Conservation (phyloP, 53 echinoderm and acorn worm genomes). For the Patiria pectinifera region DNA sequence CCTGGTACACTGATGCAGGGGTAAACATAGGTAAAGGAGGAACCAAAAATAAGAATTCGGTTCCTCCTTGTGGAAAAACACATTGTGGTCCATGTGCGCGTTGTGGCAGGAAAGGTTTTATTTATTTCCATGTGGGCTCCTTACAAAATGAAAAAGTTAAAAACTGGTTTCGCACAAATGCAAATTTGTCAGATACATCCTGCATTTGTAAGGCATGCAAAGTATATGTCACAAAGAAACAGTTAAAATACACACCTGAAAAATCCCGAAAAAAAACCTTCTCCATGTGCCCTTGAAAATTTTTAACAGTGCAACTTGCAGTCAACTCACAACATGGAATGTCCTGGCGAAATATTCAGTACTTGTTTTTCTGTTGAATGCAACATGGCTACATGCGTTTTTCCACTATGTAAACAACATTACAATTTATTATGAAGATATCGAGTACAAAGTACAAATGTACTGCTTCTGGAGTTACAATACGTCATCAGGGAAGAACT, state of each 20-base stretch:
- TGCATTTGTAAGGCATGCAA: conserved; percentile 47
- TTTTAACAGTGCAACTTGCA: conserved; percentile 6
- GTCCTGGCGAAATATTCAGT: conserved; percentile 21
- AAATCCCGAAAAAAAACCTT: conserved; percentile 27
- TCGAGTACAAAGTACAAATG: conserved; percentile 11
- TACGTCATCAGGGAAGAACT: conserved; percentile 24
- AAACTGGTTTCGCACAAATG: conserved; percentile 30
- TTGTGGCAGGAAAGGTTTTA: neutral
- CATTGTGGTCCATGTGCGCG: conserved; percentile 14
- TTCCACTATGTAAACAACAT: conserved; percentile 36
- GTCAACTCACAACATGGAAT: conserved; percentile 35
- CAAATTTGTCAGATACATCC: conserved; percentile 21
- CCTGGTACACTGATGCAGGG: conserved; percentile 12
- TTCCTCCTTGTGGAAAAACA: conserved; percentile 36
- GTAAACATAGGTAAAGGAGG: conserved; percentile 17
- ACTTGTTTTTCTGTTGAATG: conserved; percentile 19
- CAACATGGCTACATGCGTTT: neutral
- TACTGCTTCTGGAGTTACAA: neutral
- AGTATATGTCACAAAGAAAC: conserved; percentile 22
- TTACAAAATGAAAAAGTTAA: conserved; percentile 26
- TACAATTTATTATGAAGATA: conserved; percentile 27
- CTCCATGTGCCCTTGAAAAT: neutral
- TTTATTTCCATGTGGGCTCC: conserved; percentile 6
- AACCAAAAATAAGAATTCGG: conserved; percentile 10
- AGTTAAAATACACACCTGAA: conserved; percentile 19